A percentile compares a stretch with the other conserved stretches of the same genome.
phyloP scores from a whole-genome alignment of 2,797 vertebrate species.

The Pseudomugil tenellus region DNA sequence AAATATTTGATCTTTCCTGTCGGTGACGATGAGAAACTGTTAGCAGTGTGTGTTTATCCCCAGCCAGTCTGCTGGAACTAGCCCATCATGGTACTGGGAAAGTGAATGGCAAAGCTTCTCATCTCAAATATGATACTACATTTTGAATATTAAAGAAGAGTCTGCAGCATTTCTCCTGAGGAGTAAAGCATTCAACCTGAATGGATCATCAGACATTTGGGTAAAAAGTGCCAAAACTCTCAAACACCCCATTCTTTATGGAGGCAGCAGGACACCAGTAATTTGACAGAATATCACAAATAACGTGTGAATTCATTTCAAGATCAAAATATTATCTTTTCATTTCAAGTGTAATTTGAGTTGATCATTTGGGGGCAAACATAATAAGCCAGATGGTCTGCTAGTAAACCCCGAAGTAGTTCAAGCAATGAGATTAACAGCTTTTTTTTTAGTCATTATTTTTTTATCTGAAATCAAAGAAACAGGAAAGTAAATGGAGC shows the following conservation, averaged over 20 bases:
- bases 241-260: conserved; percentile 21
- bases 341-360: conserved; percentile 39
- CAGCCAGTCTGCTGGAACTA: background rate
- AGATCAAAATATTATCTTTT: conserved; percentile 37
- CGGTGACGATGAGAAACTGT: background rate
- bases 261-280: conserved; percentile 18
- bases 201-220: conserved; percentile 44
- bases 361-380: conserved; percentile 31
- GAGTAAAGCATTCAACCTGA: conserved; percentile 43
- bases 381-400: conserved; percentile 52
- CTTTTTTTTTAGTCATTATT: conserved; percentile 21
- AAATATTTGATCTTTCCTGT: background rate
- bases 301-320: conserved; percentile 23
- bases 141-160: conserved; percentile 62
- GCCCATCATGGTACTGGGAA: background rate
- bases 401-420: conserved; percentile 49
- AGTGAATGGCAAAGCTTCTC: conserved; percentile 29
- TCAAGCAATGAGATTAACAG: conserved; percentile 35
- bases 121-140: conserved; percentile 36
- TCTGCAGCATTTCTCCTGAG: conserved; percentile 53
- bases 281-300: conserved; percentile 15
- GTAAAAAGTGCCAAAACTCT: conserved; percentile 41
- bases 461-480: conserved; percentile 17
- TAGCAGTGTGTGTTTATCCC: background rate
- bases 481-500: background rate